Percentiles rank a stretch among this genome's conserved stretches.
Evolutionary conservation across 2,888 invertebrate genomes (phyloP).

Genomic region (Tholera decimalis): DNA sequence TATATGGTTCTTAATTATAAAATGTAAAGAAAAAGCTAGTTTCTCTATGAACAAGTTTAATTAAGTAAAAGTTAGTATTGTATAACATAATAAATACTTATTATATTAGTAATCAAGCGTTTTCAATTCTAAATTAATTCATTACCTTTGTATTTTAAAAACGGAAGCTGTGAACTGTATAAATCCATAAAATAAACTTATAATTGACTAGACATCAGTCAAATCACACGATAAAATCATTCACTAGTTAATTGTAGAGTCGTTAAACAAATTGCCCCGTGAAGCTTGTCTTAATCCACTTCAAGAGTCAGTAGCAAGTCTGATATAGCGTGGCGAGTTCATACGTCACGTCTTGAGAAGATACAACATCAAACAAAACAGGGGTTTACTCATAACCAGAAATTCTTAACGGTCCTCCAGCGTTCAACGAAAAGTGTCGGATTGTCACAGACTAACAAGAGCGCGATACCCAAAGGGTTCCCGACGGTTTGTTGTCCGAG

Average conservation of each 20-base stretch:
- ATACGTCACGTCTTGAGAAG: slow-evolving; percentile 38
- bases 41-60: not conserved
- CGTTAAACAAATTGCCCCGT: slow-evolving; percentile 39
- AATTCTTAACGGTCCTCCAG: slow-evolving; percentile 65
- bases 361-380: slow-evolving; percentile 53
- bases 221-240: slow-evolving; percentile 21
- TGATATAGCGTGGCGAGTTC: slow-evolving; percentile 27
- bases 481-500: slow-evolving; percentile 73
- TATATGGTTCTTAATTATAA: not conserved
- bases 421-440: slow-evolving; percentile 76
- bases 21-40: not conserved
- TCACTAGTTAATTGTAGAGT: slow-evolving; percentile 17
- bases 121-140: not conserved
- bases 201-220: slow-evolving; percentile 13
- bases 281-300: slow-evolving; percentile 25
- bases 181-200: slow-evolving; percentile 5
- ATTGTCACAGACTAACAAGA: slow-evolving; percentile 79
- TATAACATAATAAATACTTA: not conserved
- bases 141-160: not conserved
- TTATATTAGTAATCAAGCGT: not conserved
- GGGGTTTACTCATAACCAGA: slow-evolving; percentile 62
- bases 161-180: slow-evolving; percentile 4
- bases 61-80: not conserved
- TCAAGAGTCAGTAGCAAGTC: slow-evolving; percentile 40
- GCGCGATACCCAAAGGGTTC: slow-evolving; percentile 76